Evolutionary conservation across 2,888 invertebrate species (phyloP).

Genomic region (Oscheius onirici): DNA sequence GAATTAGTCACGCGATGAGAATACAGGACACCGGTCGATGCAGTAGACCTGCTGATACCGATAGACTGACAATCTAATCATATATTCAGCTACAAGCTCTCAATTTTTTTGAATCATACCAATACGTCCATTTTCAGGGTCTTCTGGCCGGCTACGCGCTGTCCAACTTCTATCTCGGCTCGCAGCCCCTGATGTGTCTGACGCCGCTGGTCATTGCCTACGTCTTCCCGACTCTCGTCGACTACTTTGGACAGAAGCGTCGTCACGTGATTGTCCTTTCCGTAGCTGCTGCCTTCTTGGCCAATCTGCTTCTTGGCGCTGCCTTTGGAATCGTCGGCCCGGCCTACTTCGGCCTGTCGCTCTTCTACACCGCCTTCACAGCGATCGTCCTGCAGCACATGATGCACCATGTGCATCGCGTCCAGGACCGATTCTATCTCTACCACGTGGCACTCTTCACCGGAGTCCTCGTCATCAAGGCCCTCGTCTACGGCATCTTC

Average conservation of each 20-base stretch:
- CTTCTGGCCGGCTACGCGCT: slow-evolving; percentile 23
- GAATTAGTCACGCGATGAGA: too few relatives aligned
- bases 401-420: background rate
- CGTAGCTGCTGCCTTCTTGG: background rate
- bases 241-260: background rate
- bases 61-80: too few relatives aligned
- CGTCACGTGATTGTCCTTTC: background rate
- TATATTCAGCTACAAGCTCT: too few relatives aligned
- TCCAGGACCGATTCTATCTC: background rate
- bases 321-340: background rate
- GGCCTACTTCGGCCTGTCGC: slow-evolving; percentile 12
- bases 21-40: too few relatives aligned
- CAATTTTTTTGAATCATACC: too few relatives aligned
- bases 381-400: slow-evolving; percentile 4
- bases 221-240: background rate
- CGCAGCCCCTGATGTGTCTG: slow-evolving; percentile 12
- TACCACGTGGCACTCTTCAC: slow-evolving; percentile 16
- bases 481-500: slow-evolving; percentile 14
- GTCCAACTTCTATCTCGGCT: slow-evolving; percentile 27
- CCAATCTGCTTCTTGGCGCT: slow-evolving; percentile 9
- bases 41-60: too few relatives aligned
- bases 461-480: slow-evolving; percentile 14
- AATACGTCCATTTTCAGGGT: background rate
- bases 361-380: slow-evolving; percentile 15
- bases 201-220: slow-evolving; percentile 9